Conservation (phyloP, 2,797 vertebrate genomes). For the Hypotaenidia philippensis region DNA sequence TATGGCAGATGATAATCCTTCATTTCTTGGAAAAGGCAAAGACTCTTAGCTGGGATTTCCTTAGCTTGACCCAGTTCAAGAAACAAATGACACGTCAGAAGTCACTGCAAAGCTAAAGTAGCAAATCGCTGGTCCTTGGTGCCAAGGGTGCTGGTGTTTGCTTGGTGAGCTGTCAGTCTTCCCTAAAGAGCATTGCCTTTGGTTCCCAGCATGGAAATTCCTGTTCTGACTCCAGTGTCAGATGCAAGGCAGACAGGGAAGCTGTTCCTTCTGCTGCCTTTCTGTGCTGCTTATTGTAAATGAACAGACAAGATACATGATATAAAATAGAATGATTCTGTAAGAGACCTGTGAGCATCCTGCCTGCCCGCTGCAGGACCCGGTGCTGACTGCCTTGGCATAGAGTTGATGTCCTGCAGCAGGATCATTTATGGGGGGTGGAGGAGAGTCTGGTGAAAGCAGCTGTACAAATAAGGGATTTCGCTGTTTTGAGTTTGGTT, state of each 20-base stretch:
- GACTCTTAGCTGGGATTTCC: background rate
- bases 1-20: background rate
- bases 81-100: background rate
- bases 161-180: background rate
- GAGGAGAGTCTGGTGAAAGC: background rate
- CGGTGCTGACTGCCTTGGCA: background rate
- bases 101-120: background rate
- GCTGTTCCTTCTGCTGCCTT: background rate
- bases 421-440: background rate
- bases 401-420: background rate
- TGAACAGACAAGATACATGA: background rate
- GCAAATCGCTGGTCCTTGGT: background rate
- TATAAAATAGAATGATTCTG: background rate
- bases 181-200: background rate
- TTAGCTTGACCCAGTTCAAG: background rate
- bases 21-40: constrained; percentile 32
- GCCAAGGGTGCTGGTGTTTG: background rate
- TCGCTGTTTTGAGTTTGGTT: constrained; percentile 3
- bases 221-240: background rate
- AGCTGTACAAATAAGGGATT: constrained; percentile 54
- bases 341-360: background rate
- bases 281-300: background rate
- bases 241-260: background rate
- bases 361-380: background rate
- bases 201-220: background rate